Evolutionary conservation across 2,797 vertebrate genomes (phyloP), one percentile per base, ranked within the genome.

Genomic region (Myoxocephalus aenaeus): DNA sequence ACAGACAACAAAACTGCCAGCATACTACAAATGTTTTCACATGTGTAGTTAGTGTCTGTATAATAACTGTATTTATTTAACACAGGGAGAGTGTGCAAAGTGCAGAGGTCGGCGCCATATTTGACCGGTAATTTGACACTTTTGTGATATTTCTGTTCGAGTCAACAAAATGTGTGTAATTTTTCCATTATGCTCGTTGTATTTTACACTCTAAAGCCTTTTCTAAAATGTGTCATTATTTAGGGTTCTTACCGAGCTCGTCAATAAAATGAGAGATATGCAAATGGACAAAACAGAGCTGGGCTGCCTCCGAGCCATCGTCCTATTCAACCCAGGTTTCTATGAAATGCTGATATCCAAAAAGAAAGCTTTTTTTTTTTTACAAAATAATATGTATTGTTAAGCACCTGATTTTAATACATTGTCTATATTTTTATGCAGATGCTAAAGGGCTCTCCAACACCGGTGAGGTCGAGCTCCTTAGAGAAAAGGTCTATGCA

Each of bases 231-330:
- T 78, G 3, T 68, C 80, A 17, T 77, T 13, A 7, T 70, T 18
- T 56, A 99, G 98, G 85, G 98, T 99, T 85, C 95, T 99, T 61
- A 99, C 98, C 0, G 98, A 99, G 85, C 94, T 99, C 44, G 98
- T 99, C 86, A 99, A 97, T 90, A 99, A 99, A 92, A 99, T 99
- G 98, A 97, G 98, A 87, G 98, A 99, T 93, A 99, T 99, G 98
- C 97, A 97, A 95, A 99, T 99, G 98, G 98, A 99, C 87, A 99
- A 98, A 92, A 96, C 97, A 0, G 98, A 99, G 93, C 94, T 99
- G 86, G 98, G 98, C 7, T 99, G 98, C 90, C 96, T 99, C 80
- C 94, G 98, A 76, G 98, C 98, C 89, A 99, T 99, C 5, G 97
- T 99, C 82, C 95, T 99, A 58, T 99, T 99, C 87, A 99, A 99